A percentile compares a stretch with the other conserved stretches of the same genome.
Evolutionary conservation across 2,888 invertebrate genomes (phyloP).

Genomic region (Rhamphomyia laevipes): DNA sequence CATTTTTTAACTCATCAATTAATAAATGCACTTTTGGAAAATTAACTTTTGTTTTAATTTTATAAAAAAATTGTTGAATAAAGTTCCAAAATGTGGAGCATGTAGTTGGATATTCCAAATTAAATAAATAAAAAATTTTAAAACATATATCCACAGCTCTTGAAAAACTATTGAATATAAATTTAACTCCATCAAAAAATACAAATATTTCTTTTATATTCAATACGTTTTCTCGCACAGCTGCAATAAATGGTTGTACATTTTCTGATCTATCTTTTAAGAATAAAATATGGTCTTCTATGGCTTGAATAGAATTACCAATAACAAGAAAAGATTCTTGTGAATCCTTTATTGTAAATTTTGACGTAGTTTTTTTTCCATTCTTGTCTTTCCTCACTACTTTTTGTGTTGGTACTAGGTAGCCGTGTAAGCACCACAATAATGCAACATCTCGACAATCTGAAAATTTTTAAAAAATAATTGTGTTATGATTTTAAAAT

Average conservation of each 20-base stretch:
- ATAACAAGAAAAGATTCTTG: neutral
- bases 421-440: slow-evolving; percentile 4
- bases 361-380: neutral
- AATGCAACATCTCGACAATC: neutral
- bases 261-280: neutral
- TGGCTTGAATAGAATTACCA: neutral
- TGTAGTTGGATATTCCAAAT: slow-evolving; percentile 1
- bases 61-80: slow-evolving; percentile 1
- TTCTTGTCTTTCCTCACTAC: neutral
- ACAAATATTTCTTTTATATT: neutral
- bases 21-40: neutral
- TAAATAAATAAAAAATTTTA: too few relatives aligned
- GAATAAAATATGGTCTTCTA: neutral
- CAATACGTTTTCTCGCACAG: neutral
- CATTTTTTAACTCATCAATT: too few relatives aligned
- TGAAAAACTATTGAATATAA: neutral
- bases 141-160: neutral
- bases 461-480: neutral
- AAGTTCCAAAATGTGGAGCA: neutral
- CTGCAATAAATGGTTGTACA: slow-evolving; percentile 1
- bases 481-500: neutral
- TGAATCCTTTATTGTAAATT: slow-evolving; percentile 1
- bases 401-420: slow-evolving; percentile 3
- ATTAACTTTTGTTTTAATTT: neutral
- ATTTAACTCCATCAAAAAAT: neutral